Evolutionary conservation across 2,888 invertebrate species (phyloP), one percentile per base, ranked within the genome.

Genomic region (Agriotes lineatus): DNA sequence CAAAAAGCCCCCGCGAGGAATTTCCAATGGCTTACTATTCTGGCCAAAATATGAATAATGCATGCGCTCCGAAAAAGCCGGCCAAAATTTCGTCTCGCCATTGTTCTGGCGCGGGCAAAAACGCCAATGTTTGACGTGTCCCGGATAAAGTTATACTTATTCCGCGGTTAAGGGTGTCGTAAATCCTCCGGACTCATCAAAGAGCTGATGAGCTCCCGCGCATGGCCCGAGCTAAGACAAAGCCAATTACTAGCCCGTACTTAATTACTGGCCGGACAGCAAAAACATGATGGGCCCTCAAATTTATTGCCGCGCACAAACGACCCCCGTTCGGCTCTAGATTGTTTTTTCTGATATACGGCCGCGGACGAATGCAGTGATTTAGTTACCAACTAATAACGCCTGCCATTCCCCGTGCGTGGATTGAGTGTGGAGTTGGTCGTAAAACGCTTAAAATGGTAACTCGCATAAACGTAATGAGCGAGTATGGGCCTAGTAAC

Each of bases 91-190:
- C 54, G 64, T 50, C 50, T 50, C 52, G 56, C 65, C 69, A 69
- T 65, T 69, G 69, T 69, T 58, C 50, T 19, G 60, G 12, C 20
- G 12, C 16, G 20, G 52, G 37, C 45, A 65, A 61, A 65, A 61
- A 65, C 65, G 39, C 35, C 22, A 39, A 44, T 52, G 42, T 61
- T 61, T 65, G 70, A 65, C 64, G 44, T 67, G 61, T 60, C 67
- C 58, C 54, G 65, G 69, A 72, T 74, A 69, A 72, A 72, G 72
- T 71, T 72, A 74, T 72, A 74, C 72, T 74, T 72, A 70, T 72
- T 69, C 65, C 69, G 67, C 71, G 69, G 72, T 74, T 74, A 74
- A 71, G 67, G 63, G 67, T 61, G 62, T 73, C 73, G 72, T 73
- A 73, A 73, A 73, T 70, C 63, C 57, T 59, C 30, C 37, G 30